Evolutionary conservation across 2,797 vertebrate species (phyloP).

Genomic region (Sandelia bainsii): DNA sequence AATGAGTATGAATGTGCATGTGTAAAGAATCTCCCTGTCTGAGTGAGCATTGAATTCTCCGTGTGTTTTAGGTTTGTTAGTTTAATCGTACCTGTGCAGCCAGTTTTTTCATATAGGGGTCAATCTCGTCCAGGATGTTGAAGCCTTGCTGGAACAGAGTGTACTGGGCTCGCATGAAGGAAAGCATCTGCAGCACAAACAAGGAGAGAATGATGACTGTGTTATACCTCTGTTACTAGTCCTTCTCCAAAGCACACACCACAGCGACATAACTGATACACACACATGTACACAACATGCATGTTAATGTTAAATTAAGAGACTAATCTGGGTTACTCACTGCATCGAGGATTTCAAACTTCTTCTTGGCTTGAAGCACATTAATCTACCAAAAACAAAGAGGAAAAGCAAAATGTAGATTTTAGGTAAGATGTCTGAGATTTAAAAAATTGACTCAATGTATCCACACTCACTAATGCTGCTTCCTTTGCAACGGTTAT

Average conservation of each 20-base stretch:
- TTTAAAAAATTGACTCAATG: neutral
- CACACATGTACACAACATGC: neutral
- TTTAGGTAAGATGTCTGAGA: slow-evolving; percentile 6
- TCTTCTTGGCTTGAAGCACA: slow-evolving; percentile 98
- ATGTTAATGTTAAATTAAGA: neutral
- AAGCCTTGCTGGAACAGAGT: slow-evolving; percentile 96
- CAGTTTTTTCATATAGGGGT: slow-evolving; percentile 98
- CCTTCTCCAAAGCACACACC: neutral
- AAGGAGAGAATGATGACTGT: neutral
- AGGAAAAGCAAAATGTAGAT: neutral
- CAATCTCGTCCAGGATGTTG: slow-evolving; percentile 92
- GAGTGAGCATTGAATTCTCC: no score
- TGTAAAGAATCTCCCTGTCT: no score
- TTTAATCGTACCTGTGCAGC: slow-evolving; percentile 88
- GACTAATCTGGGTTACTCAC: slow-evolving; percentile 81
- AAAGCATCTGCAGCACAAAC: slow-evolving; percentile 90
- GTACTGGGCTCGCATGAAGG: slow-evolving; percentile 98
- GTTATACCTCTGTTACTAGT: neutral
- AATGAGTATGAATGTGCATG: no score
- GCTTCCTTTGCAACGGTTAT: neutral
- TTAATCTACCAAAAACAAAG: slow-evolving; percentile 88
- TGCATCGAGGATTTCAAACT: slow-evolving; percentile 98
- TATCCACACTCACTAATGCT: neutral
- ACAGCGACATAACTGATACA: neutral
- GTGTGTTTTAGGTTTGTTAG: neutral